Evolutionary conservation across 2,797 vertebrate species (phyloP), one percentile per base, ranked within the genome.

Genomic region (Notolepis coatsorum): DNA sequence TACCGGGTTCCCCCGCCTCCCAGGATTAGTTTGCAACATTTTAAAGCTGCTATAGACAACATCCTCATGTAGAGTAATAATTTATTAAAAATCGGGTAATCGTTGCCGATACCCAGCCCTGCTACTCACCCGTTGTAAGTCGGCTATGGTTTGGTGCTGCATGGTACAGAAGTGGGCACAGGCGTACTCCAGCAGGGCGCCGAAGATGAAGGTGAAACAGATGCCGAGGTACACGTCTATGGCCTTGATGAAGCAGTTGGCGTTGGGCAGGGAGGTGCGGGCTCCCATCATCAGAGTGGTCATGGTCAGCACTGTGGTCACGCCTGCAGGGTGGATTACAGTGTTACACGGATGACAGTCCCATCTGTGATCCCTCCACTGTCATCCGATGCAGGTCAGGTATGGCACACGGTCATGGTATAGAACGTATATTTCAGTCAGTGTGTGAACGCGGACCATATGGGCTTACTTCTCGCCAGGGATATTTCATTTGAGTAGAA

Each of bases 161-260:
- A 95, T 89, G 55, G 93, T 94, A 52, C 93, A 96, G 85, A 96
- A 96, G 82, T 95, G 95, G 33, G 95, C 94, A 3, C 93, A 95
- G 10, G 95, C 95, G 37, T 96, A 96, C 67, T 96, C 95, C 64
- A 96, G 81, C 70, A 96, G 82, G 0, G 95, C 95, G 0, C 95
- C 95, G 12, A 96, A 96, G 84, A 96, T 96, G 88, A 96, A 96
- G 77, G 95, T 96, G 88, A 96, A 96, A 72, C 95, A 96, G 88
- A 96, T 96, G 27, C 95, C 95, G 3, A 96, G 81, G 85, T 96
- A 96, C 13, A 96, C 95, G 45, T 96, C 95, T n/a, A 96, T 96
- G 65, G 97, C 97, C 86, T 99, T 99, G 71, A 99, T 98, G 82
- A 98, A 99, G 85, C 97, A 98, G 91, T 96, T 96, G 62, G 95